Percentiles rank a stretch among this genome's conserved stretches.
Evolutionary conservation across 2,113 vertebrate species (phyloP).

Genomic region (Oncorhynchus mykiss): DNA sequence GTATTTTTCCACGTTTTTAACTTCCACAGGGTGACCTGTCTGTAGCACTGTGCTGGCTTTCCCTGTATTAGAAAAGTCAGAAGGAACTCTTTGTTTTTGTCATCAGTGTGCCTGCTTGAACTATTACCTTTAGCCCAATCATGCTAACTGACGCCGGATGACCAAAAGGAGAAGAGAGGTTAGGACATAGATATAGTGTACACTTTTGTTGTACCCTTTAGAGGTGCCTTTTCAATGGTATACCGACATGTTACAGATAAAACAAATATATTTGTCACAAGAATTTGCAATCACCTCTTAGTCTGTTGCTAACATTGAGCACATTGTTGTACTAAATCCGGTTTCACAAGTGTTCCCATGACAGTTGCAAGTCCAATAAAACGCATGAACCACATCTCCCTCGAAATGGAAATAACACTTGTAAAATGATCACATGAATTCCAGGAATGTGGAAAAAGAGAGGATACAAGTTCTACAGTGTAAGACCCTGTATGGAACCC

Average conservation of each 20-base stretch:
- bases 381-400: neutral
- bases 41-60: neutral
- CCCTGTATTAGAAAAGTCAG: neutral
- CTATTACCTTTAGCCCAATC: neutral
- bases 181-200: neutral
- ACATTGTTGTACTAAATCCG: neutral
- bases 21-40: constrained; percentile 7
- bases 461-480: too few species aligned
- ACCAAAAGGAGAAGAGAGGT: neutral
- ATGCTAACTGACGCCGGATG: neutral
- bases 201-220: neutral
- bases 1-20: neutral
- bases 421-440: neutral
- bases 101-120: too few species aligned
- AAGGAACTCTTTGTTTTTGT: too few species aligned
- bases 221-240: neutral
- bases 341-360: neutral
- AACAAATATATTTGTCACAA: neutral
- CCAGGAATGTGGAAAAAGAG: neutral
- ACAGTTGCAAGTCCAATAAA: neutral
- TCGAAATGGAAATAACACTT: neutral
- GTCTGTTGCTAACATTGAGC: neutral
- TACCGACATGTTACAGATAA: neutral
- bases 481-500: too few species aligned
- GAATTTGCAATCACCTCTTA: neutral